phyloP scores from a whole-genome alignment of 1,140 invertebrate species.

The Rhyzopertha dominica region DNA sequence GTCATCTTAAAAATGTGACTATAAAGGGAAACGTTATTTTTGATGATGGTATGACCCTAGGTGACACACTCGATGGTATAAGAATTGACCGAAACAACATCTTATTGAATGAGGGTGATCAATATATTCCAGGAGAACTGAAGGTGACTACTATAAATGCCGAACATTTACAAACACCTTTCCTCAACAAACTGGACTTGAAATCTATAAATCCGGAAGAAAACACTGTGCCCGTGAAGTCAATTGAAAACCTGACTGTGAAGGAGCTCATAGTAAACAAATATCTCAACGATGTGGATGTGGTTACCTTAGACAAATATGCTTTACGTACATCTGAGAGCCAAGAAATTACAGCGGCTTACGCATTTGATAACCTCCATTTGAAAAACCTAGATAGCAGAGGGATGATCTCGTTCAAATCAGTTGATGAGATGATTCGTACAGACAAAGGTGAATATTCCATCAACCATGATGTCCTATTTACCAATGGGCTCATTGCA shows the following conservation, averaged over 20 bases:
- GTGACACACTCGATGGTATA: conserved; percentile 23
- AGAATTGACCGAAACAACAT: conserved; percentile 23
- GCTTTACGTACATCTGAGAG: conserved; percentile 31
- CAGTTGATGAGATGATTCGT: conserved; percentile 32
- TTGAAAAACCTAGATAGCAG: conserved; percentile 22
- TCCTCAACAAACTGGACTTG: conserved; percentile 18
- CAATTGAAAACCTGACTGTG: conserved; percentile 24
- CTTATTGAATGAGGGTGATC: conserved; percentile 29
- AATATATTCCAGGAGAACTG: conserved; percentile 25
- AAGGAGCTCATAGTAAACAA: conserved; percentile 34
- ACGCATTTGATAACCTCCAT: conserved; percentile 27
- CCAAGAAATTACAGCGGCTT: conserved; percentile 27
- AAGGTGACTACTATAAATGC: conserved; percentile 12
- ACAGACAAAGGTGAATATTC: conserved; percentile 37
- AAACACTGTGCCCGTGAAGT: conserved; percentile 1
- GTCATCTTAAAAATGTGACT: conserved; percentile 22
- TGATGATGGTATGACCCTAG: conserved; percentile 18
- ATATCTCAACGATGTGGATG: conserved; percentile 37
- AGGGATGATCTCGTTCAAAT: conserved; percentile 17
- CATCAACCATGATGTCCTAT: conserved; percentile 45
- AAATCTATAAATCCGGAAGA: not conserved
- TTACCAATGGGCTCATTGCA: conserved; percentile 30
- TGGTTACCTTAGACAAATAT: conserved; percentile 33
- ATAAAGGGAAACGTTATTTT: conserved; percentile 29
- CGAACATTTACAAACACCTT: conserved; percentile 17